phyloP scores from a whole-genome alignment of 2,888 invertebrate genomes.

The Elaeidobius kamerunicus region DNA sequence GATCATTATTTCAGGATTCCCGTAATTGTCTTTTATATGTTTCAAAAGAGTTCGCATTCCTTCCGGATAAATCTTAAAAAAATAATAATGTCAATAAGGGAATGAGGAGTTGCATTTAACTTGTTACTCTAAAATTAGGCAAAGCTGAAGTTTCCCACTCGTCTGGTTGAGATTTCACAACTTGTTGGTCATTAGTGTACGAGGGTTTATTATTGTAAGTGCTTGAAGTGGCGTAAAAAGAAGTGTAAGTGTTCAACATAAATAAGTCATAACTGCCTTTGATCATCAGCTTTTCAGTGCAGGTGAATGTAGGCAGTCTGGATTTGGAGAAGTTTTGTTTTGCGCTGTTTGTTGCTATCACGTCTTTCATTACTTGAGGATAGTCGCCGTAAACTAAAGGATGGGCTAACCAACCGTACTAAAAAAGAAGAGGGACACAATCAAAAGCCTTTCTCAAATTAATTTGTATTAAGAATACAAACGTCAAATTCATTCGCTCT shows the following conservation, averaged over 20 bases:
- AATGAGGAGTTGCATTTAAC: neutral
- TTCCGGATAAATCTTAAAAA: slow-evolving; percentile 52
- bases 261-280: slow-evolving; percentile 52
- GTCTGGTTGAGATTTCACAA: neutral
- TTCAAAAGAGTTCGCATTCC: slow-evolving; percentile 54
- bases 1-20: slow-evolving; percentile 53
- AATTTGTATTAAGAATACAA: slow-evolving; percentile 10
- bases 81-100: neutral
- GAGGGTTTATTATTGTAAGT: slow-evolving; percentile 11
- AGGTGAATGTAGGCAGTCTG: slow-evolving; percentile 56
- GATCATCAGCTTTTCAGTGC: slow-evolving; percentile 49
- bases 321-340: slow-evolving; percentile 56
- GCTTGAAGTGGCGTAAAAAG: neutral
- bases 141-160: slow-evolving; percentile 1
- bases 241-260: slow-evolving; percentile 30
- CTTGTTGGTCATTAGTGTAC: slow-evolving; percentile 16
- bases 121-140: neutral
- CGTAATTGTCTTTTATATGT: slow-evolving; percentile 41
- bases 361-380: slow-evolving; percentile 54
- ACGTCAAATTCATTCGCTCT: slow-evolving; percentile 56
- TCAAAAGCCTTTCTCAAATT: no score
- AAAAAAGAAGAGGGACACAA: no score
- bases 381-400: slow-evolving; percentile 58
- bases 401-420: slow-evolving; percentile 27
- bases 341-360: slow-evolving; percentile 55